A percentile compares a stretch with the other conserved stretches of the same genome.
Conservation (phyloP, 1,140 invertebrate genomes). For the Melitaea cinxia region DNA sequence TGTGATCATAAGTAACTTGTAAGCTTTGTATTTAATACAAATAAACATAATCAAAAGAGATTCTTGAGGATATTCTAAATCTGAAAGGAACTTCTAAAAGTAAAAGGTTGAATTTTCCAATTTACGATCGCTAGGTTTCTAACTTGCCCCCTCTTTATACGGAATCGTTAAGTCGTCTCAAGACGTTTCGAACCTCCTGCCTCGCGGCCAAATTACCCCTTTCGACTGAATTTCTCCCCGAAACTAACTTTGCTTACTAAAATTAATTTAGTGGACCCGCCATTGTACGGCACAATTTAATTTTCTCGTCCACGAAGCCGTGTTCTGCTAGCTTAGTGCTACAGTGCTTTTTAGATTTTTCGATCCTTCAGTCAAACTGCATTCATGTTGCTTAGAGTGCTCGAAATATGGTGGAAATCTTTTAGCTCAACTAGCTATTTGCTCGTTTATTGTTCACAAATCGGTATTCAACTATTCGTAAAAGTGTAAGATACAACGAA, state of each 20-base stretch:
- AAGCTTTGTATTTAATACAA: no score
- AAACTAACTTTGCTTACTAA: constrained; percentile 52
- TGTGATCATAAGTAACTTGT: no score
- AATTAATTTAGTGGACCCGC: constrained; percentile 48
- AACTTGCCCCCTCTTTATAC: constrained; percentile 26
- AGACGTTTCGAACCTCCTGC: constrained; percentile 40
- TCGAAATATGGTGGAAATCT: no score
- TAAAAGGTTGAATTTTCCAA: not conserved
- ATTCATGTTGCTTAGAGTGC: not conserved
- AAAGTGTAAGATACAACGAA: no score
- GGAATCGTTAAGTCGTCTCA: constrained; percentile 43
- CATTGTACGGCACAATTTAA: constrained; percentile 40
- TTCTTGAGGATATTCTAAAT: no score
- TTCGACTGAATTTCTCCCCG: constrained; percentile 34
- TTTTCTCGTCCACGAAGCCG: constrained; percentile 27
- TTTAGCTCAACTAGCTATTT: no score
- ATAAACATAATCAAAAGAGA: no score
- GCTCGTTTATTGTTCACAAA: no score
- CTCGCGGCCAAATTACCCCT: constrained; percentile 44
- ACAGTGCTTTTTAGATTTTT: constrained; percentile 1
- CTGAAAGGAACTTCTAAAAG: no score
- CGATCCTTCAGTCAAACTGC: not conserved
- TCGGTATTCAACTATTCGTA: no score
- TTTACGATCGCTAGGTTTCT: constrained; percentile 12
- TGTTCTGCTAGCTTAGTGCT: not conserved